Evolutionary conservation across 2,113 vertebrate species (phyloP), one percentile per base, ranked within the genome.

Genomic region (Calcarius ornatus): DNA sequence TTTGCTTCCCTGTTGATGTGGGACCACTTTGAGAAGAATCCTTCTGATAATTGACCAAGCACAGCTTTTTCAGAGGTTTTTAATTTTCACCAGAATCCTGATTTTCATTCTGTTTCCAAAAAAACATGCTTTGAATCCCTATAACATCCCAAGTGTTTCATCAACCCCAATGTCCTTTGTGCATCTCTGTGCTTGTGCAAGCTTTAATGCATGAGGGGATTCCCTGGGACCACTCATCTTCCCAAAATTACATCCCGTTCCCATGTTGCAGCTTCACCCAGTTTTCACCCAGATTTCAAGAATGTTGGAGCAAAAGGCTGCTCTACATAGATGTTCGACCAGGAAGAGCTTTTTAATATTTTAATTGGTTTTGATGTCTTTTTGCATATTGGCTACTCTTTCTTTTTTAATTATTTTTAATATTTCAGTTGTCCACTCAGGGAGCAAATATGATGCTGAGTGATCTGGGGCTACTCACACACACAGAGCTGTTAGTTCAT

Each of bases 11-110:
- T 60, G 50, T 78, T 51, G 24, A 5, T 2, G 3, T 7, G 11
- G 4, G 7, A n/a, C 4, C 17, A 4, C 16, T 88, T 59, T 40
- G 24, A 60, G 10, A 11, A 56, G 70, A 75, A 24, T 47, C 35
- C 4, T 45, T 66, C 21, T 22, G 12, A 6, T 6, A 48, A 22
- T 9, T 0, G 2, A 4, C 21, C 47, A 45, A 14, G 2, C 1
- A 3, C 10, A 51, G 17, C 0, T 54, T 89, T 78, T 54, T 24
- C 15, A 88, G 31, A 53, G 5, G 16, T 43, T 63, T 66, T 23
- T 50, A 2, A 47, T 84, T 59, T 61, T 73, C 65, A 33, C 7
- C 4, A 37, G 24, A 56, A 88, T 45, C 11, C 35, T 22, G 6
- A 48, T 76, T 92, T 85, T 50, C 12, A 18, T 61, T 50, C 30